A percentile compares a stretch with the other conserved stretches of the same genome.
phyloP scores from a whole-genome alignment of 2,888 invertebrate genomes.

The Nymphalis c-album region DNA sequence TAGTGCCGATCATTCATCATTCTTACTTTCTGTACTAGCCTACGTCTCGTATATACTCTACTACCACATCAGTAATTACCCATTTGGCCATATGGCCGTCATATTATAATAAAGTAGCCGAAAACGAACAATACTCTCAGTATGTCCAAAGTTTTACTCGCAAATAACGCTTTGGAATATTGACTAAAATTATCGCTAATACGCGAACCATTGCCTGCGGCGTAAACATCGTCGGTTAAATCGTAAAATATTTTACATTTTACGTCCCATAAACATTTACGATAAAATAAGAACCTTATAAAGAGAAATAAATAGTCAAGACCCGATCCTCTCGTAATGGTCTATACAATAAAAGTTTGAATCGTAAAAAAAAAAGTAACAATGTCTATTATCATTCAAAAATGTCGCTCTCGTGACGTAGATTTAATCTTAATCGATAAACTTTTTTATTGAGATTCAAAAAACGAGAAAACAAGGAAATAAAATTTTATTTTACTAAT shows the following conservation, averaged over 20 bases:
- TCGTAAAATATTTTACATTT: slow-evolving; percentile 40
- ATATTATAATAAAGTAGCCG: no score
- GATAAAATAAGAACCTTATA: slow-evolving; percentile 37
- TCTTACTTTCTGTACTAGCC: no score
- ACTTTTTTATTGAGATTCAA: not conserved
- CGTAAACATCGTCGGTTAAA: slow-evolving; percentile 31
- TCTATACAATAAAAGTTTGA: slow-evolving; percentile 32
- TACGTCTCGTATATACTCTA: no score
- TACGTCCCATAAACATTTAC: slow-evolving; percentile 38
- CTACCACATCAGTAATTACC: no score
- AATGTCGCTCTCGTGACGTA: not conserved
- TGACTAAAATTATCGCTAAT: slow-evolving; percentile 37
- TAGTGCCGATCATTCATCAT: no score
- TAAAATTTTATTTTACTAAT: not conserved
- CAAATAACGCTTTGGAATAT: slow-evolving; percentile 28
- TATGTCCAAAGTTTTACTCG: slow-evolving; percentile 13
- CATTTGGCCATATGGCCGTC: no score
- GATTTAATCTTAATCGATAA: not conserved
- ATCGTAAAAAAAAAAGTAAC: slow-evolving; percentile 34
- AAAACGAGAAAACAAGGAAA: not conserved
- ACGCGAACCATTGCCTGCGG: slow-evolving; percentile 32
- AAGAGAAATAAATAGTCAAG: slow-evolving; percentile 32
- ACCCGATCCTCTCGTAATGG: slow-evolving; percentile 27
- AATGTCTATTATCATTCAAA: slow-evolving; percentile 22
- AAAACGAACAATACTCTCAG: not conserved